A percentile compares a stretch with the other conserved stretches of the same genome.
phyloP scores from a whole-genome alignment of 2,113 vertebrate species.

The Tupaia chinensis region DNA sequence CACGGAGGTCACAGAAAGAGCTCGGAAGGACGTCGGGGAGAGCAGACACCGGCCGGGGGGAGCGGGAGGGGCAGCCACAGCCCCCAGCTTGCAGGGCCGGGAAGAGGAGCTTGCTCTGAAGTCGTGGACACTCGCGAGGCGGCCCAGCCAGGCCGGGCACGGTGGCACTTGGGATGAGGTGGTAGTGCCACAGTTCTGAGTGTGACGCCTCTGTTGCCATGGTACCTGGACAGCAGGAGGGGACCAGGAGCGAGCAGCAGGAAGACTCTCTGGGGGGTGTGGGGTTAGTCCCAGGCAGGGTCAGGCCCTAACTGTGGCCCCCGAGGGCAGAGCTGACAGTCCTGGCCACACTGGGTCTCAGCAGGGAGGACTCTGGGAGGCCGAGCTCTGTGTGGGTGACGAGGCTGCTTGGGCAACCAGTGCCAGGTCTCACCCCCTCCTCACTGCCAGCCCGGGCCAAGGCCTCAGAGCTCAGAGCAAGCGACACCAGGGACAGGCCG shows the following conservation, averaged over 20 bases:
- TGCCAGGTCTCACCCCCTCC: not conserved
- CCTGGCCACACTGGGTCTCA: not conserved
- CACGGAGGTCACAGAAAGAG: not conserved
- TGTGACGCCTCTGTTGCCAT: not conserved
- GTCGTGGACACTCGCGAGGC: not conserved
- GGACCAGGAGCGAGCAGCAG: not conserved
- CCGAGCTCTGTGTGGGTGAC: not conserved
- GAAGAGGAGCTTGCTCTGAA: not conserved
- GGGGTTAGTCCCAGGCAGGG: not conserved
- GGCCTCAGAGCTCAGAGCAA: not conserved
- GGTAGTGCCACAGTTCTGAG: not conserved
- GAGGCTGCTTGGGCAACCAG: not conserved
- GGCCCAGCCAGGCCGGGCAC: fast-evolving
- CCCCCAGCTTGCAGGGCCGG: not conserved
- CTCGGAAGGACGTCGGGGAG: too few species aligned
- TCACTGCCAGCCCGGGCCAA: too few species aligned
- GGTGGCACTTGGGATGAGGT: not conserved
- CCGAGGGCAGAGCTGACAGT: not conserved
- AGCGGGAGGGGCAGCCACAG: not conserved
- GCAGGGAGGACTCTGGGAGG: not conserved
- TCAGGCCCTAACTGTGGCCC: not conserved
- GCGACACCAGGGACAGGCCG: not conserved
- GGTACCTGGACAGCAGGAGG: not conserved
- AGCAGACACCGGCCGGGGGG: not conserved
- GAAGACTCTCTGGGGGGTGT: not conserved